Evolutionary conservation across 2,797 vertebrate genomes (phyloP).

Genomic region (Megaceryle alcyon): DNA sequence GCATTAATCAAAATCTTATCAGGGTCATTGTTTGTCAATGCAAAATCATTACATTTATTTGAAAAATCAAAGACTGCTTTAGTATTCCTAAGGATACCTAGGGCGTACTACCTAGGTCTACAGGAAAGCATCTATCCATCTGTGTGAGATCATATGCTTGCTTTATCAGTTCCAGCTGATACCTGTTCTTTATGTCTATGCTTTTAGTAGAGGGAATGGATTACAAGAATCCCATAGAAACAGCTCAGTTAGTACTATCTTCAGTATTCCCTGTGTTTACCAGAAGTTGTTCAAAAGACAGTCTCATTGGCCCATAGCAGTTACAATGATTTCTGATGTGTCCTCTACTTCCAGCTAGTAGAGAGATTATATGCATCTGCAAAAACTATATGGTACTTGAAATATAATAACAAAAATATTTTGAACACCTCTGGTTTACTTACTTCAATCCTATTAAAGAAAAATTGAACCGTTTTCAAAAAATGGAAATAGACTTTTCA

Average conservation of each 20-base stretch:
- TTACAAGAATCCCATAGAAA: background rate
- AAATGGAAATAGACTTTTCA: background rate
- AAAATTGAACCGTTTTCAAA: background rate
- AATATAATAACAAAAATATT: background rate
- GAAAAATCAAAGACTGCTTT: background rate
- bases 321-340: background rate
- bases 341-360: background rate
- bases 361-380: background rate
- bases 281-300: background rate
- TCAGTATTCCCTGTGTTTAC: background rate
- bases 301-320: background rate
- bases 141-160: background rate
- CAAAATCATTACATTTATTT: background rate
- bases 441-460: background rate
- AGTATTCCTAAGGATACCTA: background rate
- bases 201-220: background rate
- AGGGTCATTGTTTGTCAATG: background rate
- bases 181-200: background rate
- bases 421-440: rapidly evolving
- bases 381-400: background rate
- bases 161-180: background rate
- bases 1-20: background rate
- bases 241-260: background rate
- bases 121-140: background rate
- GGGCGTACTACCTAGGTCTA: background rate